Evolutionary conservation across 2,113 vertebrate genomes (phyloP).

Genomic region (Hoplias malabaricus): DNA sequence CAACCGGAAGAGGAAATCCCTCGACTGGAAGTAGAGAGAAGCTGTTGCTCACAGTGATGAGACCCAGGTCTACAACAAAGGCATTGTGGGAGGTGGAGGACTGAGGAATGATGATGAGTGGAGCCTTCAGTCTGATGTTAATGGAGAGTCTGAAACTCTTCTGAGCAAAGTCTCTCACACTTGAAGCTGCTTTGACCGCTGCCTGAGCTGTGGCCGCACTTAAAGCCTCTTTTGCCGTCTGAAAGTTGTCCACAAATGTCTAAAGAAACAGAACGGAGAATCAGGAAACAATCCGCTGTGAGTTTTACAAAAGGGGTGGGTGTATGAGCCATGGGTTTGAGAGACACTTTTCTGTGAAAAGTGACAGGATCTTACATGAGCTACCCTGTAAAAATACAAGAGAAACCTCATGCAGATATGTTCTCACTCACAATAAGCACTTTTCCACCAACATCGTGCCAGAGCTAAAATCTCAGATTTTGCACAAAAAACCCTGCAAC

Average conservation of each 20-base stretch:
- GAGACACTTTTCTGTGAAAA: conserved; percentile 13
- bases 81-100: conserved; percentile 83
- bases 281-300: neutral
- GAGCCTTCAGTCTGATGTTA: conserved; percentile 88
- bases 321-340: neutral
- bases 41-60: conserved; percentile 85
- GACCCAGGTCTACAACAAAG: conserved; percentile 88
- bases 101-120: conserved; percentile 89
- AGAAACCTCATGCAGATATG: conserved; percentile 18
- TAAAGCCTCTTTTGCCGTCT: conserved; percentile 80
- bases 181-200: conserved; percentile 86
- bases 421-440: neutral
- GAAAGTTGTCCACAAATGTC: conserved; percentile 91
- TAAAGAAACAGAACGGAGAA: conserved; percentile 57
- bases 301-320: neutral
- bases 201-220: conserved; percentile 81
- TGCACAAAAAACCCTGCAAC: no score
- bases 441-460: no score
- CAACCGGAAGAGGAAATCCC: conserved; percentile 75
- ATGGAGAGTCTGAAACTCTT: conserved; percentile 88
- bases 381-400: conserved; percentile 13
- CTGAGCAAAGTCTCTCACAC: conserved; percentile 87
- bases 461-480: no score
- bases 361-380: conserved; percentile 5
- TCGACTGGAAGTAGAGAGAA: conserved; percentile 77